Evolutionary conservation across 2,113 vertebrate genomes (phyloP), one percentile per base, ranked within the genome.

Genomic region (Rhodinocichla rosea): DNA sequence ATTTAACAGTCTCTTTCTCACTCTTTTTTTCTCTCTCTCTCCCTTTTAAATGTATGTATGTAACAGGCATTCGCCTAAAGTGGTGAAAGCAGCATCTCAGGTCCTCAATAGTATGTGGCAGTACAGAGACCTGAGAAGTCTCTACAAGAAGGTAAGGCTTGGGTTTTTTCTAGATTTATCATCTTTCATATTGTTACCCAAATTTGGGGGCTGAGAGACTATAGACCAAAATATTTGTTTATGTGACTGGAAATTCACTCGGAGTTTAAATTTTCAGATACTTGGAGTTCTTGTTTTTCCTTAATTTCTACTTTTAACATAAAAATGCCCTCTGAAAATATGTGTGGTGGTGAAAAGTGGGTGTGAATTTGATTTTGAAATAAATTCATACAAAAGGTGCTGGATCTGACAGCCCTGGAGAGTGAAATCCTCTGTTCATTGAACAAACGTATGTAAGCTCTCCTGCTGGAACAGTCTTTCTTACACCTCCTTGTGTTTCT

Each of bases 91-190:
- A 69, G 99, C 99, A 92, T 99, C 99, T 98, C 99, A 99, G 98
- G 99, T 99, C 97, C 99, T 99, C 86, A 99, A 99, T 98, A 99
- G 99, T 95, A 99, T 99, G 99, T 99, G 99, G 99, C 99, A 99
- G 98, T 99, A 99, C 98, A 99, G 99, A 97, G 99, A 99, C 95
- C 98, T 99, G 98, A 99, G 99, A 96, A 99, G 99, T 98, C 99
- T 99, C 97, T 99, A 99, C 98, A 99, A 99, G 97, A 99, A 99
- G 99, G 99, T 99, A 99, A 97, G 98, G 47, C 47, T 60, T 95
- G 80, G 9, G 6, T 30, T 89, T 93, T 83, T 92, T 82, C 65
- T 65, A 63, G 33, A 79, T 92, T 80, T 89, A 27, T 86, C 24
- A 28, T 82, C 57, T 86, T 95, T 91, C 20, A 18, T 83, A 9